Evolutionary conservation across 2,113 vertebrate genomes (phyloP), one percentile per base, ranked within the genome.

Genomic region (Corydoras sp.): DNA sequence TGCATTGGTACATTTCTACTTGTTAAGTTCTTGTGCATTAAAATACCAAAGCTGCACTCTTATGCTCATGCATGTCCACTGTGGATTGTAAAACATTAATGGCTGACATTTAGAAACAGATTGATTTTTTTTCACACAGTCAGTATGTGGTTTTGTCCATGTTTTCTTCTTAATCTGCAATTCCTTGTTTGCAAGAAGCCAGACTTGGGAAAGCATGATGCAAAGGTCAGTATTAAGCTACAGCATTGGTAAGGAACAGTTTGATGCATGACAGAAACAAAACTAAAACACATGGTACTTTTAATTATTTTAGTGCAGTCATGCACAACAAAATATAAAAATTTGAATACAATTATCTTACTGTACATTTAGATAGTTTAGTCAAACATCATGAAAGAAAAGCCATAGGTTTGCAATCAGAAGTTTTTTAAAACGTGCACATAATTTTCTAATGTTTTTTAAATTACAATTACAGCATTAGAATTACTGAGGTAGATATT

Each of bases 31-130:
- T 35, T 18, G 32, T 56, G 3, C 5, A 29, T 58, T 68, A 61
- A 29, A 62, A 61, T 43, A 43, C 35, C 35, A 43, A 43, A 43
- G 35, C 35, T 43, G 35, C 1, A 43, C 35, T 43, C 35, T 43
- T 43, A 43, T 43, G 68, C 76, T 74, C 54, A 69, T 53, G 35
- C 35, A 10, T 14, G 51, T 3, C 50, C 50, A 62, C 50, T 43
- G n/a, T 35, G 31, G 10, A 55, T 53, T 71, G 10, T 71, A 29
- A 53, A 70, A 70, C 24, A 70, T 71, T 62, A 62, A 71, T 71
- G 49, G 29, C 49, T 71, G 59, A 55, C 60, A 71, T 71, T 71
- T 71, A n/a, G 31, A 55, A 60, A 51, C 14, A 62, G 59, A 71
- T 71, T 71, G 49, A 62, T 71, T 71, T 62, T 71, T 71, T 62